phyloP scores from a whole-genome alignment of 2,797 vertebrate genomes.

The Epinephelus awoara region DNA sequence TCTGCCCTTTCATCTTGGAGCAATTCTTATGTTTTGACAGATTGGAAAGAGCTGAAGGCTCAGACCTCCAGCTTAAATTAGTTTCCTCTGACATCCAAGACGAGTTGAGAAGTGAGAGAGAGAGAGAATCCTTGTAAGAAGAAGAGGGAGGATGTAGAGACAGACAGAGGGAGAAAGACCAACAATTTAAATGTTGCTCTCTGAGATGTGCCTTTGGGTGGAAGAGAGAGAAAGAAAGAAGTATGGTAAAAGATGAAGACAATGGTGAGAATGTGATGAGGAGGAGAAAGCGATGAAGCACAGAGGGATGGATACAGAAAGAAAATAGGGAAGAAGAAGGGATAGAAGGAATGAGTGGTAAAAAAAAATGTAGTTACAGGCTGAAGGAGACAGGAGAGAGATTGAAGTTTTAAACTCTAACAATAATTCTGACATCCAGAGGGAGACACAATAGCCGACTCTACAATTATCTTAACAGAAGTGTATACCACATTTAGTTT shows the following conservation, averaged over 20 bases:
- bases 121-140: conserved; percentile 12
- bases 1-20: conserved; percentile 53
- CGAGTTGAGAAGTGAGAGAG: conserved; percentile 14
- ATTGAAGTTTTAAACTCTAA: neutral
- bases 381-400: neutral
- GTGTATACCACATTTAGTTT: neutral
- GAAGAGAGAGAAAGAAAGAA: neutral
- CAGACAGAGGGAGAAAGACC: conserved; percentile 9
- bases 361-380: neutral
- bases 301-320: neutral
- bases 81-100: conserved; percentile 56
- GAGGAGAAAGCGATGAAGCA: neutral
- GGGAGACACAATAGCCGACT: neutral
- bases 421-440: neutral
- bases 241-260: neutral
- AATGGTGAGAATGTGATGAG: neutral
- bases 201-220: conserved; percentile 6
- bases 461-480: neutral
- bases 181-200: neutral
- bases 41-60: conserved; percentile 49
- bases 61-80: conserved; percentile 59
- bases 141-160: neutral
- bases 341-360: neutral
- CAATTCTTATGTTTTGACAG: conserved; percentile 60
- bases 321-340: neutral